These are phyloP conservation scores for Lophura nycthemera DNA, from an alignment of 2,113 vertebrate species.

Conservation along the genomic window DNA sequence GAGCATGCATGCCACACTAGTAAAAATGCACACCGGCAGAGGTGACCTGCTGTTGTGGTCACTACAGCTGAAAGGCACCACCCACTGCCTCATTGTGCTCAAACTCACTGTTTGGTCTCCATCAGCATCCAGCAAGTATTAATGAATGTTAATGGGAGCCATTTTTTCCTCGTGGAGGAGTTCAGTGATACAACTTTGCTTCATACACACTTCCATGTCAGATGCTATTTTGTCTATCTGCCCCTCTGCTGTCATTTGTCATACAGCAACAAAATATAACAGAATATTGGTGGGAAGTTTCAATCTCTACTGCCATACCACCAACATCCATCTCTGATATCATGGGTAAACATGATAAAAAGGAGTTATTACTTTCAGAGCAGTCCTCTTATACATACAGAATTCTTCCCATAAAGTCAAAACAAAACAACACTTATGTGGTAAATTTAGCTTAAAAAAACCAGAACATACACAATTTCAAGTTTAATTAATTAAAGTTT, in stretches of 20 bases:
- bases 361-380: too few relatives aligned
- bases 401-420: neutral
- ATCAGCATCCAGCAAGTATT: neutral
- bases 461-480: neutral
- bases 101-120: neutral
- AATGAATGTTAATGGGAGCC: neutral
- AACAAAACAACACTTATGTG: neutral
- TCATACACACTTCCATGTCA: too few relatives aligned
- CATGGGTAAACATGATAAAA: too few relatives aligned
- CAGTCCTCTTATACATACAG: neutral
- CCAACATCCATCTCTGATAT: too few relatives aligned
- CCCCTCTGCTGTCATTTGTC: too few relatives aligned
- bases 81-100: neutral
- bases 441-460: neutral
- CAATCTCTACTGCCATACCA: too few relatives aligned
- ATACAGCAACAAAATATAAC: too few relatives aligned
- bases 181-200: neutral
- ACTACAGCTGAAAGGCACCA: neutral
- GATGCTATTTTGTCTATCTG: too few relatives aligned
- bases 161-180: neutral
- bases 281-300: too few relatives aligned
- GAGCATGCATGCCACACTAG: neutral
- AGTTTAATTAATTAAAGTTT: neutral
- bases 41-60: neutral
- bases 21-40: neutral